A percentile compares a stretch with the other conserved stretches of the same genome.
These are phyloP conservation scores for Deilephila elpenor DNA, from an alignment of 2,888 invertebrate genomes.

Conservation along the genomic window DNA sequence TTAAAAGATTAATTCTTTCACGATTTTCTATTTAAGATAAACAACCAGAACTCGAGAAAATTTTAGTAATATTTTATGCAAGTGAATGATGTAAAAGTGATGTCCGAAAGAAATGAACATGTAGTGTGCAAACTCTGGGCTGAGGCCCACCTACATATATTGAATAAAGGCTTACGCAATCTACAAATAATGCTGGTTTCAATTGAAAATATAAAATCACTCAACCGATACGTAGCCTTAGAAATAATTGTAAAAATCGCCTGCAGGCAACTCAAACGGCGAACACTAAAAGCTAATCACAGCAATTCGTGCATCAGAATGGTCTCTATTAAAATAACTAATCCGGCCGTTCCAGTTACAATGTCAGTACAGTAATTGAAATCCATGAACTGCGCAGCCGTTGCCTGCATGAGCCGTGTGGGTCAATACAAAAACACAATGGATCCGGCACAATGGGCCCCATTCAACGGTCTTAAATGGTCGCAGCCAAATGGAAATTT, in stretches of 20 bases:
- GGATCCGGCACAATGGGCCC: constrained; percentile 66
- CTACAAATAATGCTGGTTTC: background rate
- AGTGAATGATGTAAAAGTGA: too few species aligned
- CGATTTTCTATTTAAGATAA: too few species aligned
- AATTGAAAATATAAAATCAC: background rate
- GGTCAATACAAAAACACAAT: constrained; percentile 82
- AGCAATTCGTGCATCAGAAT: constrained; percentile 28
- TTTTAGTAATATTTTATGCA: too few species aligned
- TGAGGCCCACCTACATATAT: too few species aligned
- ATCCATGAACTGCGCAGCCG: constrained; percentile 61
- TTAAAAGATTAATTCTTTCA: too few species aligned
- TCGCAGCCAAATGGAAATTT: constrained; percentile 78
- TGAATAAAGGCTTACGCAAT: too few species aligned
- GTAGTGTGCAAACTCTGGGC: too few species aligned
- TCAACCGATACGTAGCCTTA: constrained; percentile 20
- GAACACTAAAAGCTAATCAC: constrained; percentile 28
- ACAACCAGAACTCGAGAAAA: too few species aligned
- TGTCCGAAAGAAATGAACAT: too few species aligned
- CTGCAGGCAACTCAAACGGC: constrained; percentile 2
- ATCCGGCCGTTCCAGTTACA: constrained; percentile 63
- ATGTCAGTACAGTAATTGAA: constrained; percentile 72
- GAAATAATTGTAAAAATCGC: constrained; percentile 20
- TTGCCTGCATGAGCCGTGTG: constrained; percentile 67
- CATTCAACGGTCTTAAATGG: constrained; percentile 76
- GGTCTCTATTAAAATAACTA: constrained; percentile 57